Conservation (phyloP, 2,888 invertebrate species). For the Bugula neritina region DNA sequence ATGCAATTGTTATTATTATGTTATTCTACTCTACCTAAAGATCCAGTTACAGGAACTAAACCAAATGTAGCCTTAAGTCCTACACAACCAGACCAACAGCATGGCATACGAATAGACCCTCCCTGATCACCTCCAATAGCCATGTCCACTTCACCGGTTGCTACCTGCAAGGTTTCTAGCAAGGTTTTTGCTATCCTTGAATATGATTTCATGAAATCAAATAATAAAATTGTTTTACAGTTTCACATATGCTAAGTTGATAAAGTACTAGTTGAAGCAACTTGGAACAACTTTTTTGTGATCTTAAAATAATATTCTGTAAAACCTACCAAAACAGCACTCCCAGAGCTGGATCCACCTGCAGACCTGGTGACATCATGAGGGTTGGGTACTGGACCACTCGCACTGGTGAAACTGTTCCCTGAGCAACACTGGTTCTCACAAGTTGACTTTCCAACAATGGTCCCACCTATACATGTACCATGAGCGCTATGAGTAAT, state of each 20-base stretch:
- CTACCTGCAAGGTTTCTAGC: too few relatives aligned
- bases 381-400: conserved; percentile 42
- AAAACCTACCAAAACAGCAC: conserved; percentile 38
- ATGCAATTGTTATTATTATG: too few relatives aligned
- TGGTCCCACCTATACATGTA: conserved; percentile 43
- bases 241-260: too few relatives aligned
- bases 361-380: conserved; percentile 33
- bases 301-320: too few relatives aligned
- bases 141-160: conserved; percentile 31
- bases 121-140: conserved; percentile 32
- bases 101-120: conserved; percentile 31
- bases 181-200: too few relatives aligned
- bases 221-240: too few relatives aligned
- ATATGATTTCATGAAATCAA: too few relatives aligned
- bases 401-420: conserved; percentile 37
- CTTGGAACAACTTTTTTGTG: too few relatives aligned
- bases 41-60: conserved; percentile 31
- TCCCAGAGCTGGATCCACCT: conserved; percentile 46
- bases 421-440: conserved; percentile 43
- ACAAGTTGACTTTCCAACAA: conserved; percentile 44
- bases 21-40: too few relatives aligned
- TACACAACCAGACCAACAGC: conserved; percentile 30
- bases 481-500: too few relatives aligned
- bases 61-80: conserved; percentile 32
- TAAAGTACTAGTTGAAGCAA: too few relatives aligned